These are phyloP conservation scores for Bunonema sp. DNA, from an alignment of 2,888 invertebrate species.

Conservation along the genomic window DNA sequence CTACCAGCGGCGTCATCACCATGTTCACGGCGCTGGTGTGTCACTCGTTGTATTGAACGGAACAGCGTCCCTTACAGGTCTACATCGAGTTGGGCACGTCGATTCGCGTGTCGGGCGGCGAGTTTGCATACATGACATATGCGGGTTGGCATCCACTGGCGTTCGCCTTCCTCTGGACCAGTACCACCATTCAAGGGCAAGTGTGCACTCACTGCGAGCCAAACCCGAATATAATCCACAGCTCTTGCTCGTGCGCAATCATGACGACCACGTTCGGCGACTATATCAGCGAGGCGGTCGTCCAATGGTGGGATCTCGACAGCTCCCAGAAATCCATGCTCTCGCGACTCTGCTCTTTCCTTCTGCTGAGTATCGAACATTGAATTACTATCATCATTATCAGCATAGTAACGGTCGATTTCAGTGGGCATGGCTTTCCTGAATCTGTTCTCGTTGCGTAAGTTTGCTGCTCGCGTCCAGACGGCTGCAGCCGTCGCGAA, in stretches of 20 bases:
- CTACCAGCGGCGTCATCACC: conserved; percentile 11
- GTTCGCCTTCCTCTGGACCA: conserved; percentile 17
- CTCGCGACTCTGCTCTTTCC: too few relatives aligned
- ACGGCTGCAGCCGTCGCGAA: conserved; percentile 4
- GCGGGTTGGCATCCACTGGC: conserved; percentile 19
- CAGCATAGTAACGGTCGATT: neutral
- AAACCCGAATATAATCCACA: conserved; percentile 4
- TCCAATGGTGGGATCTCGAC: too few relatives aligned
- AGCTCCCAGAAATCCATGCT: too few relatives aligned
- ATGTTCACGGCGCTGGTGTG: conserved; percentile 13
- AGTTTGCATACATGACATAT: conserved; percentile 16
- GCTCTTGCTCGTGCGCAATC: conserved; percentile 13
- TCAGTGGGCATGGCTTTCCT: conserved; percentile 12
- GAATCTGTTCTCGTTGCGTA: conserved; percentile 16
- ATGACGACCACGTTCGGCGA: conserved; percentile 16
- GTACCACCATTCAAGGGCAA: conserved; percentile 11
- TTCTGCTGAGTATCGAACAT: too few relatives aligned
- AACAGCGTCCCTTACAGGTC: conserved; percentile 8
- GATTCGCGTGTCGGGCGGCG: conserved; percentile 17
- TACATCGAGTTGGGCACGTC: conserved; percentile 20
- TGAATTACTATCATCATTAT: too few relatives aligned
- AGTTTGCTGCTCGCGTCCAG: conserved; percentile 15
- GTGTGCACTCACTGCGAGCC: too few relatives aligned
- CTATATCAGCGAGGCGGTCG: conserved; percentile 13
- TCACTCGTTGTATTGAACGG: neutral